Conservation (phyloP, 1,140 invertebrate species). For the Aphelenchoides besseyi region DNA sequence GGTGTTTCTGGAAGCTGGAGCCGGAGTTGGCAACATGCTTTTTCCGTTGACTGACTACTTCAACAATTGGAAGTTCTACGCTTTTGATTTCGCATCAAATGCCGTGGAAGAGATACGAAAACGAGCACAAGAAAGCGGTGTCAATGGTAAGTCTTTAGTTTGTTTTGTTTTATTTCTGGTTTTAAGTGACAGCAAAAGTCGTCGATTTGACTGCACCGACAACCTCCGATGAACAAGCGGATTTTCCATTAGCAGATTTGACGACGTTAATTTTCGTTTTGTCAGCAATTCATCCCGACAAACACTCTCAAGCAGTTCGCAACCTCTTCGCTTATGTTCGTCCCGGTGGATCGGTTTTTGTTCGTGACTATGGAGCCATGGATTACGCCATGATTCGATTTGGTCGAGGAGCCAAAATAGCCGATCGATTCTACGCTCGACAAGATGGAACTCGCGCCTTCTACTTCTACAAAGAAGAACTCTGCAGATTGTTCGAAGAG, state of each 20-base stretch:
- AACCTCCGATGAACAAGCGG: constrained; percentile 2
- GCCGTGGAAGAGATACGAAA: constrained; percentile 45
- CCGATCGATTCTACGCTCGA: constrained; percentile 77
- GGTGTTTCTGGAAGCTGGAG: constrained; percentile 81
- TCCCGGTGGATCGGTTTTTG: constrained; percentile 32
- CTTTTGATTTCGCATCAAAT: constrained; percentile 86
- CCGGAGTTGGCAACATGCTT: constrained; percentile 93
- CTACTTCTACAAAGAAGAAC: constrained; percentile 73
- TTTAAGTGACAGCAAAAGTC: constrained; percentile 35
- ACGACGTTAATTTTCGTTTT: constrained; percentile 76
- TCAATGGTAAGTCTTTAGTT: constrained; percentile 28
- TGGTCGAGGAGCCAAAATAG: constrained; percentile 71
- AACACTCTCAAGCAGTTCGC: constrained; percentile 72
- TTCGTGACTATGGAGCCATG: constrained; percentile 66
- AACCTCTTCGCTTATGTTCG: constrained; percentile 70
- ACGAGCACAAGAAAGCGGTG: constrained; percentile 32
- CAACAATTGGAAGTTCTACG: constrained; percentile 73
- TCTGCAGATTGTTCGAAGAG: constrained; percentile 40
- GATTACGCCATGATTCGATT: constrained; percentile 93
- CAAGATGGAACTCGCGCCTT: constrained; percentile 96
- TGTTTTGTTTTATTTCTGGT: constrained; percentile 40
- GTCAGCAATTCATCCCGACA: constrained; percentile 75
- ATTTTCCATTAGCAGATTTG: constrained; percentile 68
- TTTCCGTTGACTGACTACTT: constrained; percentile 84
- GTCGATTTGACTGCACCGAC: constrained; percentile 40